These are phyloP conservation scores for Cryptomyrus ogoouensis DNA, from an alignment of 2,113 vertebrate genomes.

Conservation along the genomic window DNA sequence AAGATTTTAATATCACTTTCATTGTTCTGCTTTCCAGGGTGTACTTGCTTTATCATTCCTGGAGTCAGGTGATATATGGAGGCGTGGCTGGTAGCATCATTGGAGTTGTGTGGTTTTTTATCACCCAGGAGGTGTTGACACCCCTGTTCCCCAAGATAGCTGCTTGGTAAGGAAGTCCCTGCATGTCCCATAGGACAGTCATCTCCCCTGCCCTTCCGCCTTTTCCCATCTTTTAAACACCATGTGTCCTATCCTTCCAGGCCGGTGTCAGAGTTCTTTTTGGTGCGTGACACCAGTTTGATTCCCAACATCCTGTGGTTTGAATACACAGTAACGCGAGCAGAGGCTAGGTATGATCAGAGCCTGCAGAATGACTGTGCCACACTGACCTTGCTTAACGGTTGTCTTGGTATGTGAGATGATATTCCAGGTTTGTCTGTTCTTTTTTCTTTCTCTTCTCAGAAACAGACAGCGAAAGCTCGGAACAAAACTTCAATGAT, in stretches of 20 bases:
- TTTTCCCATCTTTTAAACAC: neutral
- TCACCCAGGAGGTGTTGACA: slow-evolving; percentile 95
- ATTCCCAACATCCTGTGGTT: slow-evolving; percentile 99
- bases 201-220: neutral
- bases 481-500: slow-evolving; percentile 95
- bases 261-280: slow-evolving; percentile 95
- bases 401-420: neutral
- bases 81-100: slow-evolving; percentile 79
- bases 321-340: slow-evolving; percentile 95
- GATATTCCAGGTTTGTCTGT: neutral
- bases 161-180: slow-evolving; percentile 73
- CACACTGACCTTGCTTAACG: neutral
- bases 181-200: neutral
- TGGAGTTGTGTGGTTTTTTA: slow-evolving; percentile 84
- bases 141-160: slow-evolving; percentile 96
- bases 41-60: slow-evolving; percentile 94
- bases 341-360: slow-evolving; percentile 84
- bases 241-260: slow-evolving; percentile 47
- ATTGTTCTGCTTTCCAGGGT: slow-evolving; percentile 62
- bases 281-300: slow-evolving; percentile 96
- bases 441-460: slow-evolving; percentile 21
- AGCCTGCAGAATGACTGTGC: neutral
- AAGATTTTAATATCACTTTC: neutral
- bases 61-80: slow-evolving; percentile 92
- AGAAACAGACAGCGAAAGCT: slow-evolving; percentile 99